Percentiles rank a stretch among this genome's conserved stretches.
These are phyloP conservation scores for Protonemura montana DNA, from an alignment of 2,888 invertebrate genomes.

Conservation along the genomic window DNA sequence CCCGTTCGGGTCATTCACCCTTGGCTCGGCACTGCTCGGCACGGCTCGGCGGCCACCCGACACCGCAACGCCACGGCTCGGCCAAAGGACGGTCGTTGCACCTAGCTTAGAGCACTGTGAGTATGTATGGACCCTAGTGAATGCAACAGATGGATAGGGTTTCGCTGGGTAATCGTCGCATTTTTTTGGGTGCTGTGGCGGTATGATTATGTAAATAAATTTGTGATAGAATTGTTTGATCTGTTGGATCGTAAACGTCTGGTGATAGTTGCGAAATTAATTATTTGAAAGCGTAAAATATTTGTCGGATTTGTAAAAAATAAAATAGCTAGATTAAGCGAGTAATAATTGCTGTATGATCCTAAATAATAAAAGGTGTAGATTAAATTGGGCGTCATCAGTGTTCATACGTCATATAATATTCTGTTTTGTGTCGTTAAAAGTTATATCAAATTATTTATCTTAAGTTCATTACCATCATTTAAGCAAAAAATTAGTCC, in stretches of 20 bases:
- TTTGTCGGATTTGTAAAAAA: background rate
- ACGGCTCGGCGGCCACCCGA: constrained; percentile 20
- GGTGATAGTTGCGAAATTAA: background rate
- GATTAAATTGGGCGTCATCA: no score
- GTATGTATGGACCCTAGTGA: background rate
- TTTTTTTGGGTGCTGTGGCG: background rate
- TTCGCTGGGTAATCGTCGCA: background rate
- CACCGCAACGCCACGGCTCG: background rate
- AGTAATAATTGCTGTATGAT: background rate
- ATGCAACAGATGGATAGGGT: constrained; percentile 16
- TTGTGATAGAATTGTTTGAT: background rate
- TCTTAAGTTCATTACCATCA: no score
- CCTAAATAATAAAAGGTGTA: background rate
- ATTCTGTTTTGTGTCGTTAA: no score
- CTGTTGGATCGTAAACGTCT: background rate
- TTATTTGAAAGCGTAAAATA: background rate
- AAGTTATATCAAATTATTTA: no score
- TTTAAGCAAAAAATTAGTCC: no score
- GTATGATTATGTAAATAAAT: background rate
- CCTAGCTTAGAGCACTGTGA: background rate
- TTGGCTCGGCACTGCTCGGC: background rate
- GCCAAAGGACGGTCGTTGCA: constrained; percentile 18
- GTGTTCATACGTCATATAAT: no score
- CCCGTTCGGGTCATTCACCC: background rate
- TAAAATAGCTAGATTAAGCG: background rate